These are phyloP conservation scores for Anadara kagoshimensis DNA, from an alignment of 1,140 invertebrate genomes.

Conservation along the genomic window DNA sequence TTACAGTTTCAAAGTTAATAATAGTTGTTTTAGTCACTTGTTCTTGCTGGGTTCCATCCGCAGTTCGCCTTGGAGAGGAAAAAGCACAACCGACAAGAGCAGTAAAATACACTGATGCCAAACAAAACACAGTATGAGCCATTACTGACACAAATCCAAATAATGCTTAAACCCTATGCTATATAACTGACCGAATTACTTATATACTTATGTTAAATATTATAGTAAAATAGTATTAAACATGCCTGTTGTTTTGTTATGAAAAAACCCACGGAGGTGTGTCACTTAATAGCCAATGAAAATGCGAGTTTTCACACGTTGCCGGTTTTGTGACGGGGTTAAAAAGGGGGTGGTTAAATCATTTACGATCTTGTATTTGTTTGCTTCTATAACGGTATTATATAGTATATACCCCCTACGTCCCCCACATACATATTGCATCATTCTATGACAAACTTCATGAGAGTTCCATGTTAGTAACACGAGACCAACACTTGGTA, in stretches of 20 bases:
- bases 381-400: no score
- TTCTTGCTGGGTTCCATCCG: constrained; percentile 2
- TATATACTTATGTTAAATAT: constrained; percentile 6
- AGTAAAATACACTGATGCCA: constrained; percentile 22
- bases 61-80: constrained; percentile 18
- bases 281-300: no score
- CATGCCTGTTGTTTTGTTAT: not conserved
- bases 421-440: no score
- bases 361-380: no score
- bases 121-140: constrained; percentile 23
- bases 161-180: no score
- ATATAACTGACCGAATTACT: not conserved
- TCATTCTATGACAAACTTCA: no score
- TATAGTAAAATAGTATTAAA: not conserved
- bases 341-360: no score
- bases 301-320: no score
- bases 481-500: no score
- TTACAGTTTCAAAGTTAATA: not conserved
- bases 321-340: no score
- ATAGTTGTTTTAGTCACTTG: not conserved
- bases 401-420: no score
- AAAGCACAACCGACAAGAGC: constrained; percentile 16
- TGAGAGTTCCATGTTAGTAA: no score
- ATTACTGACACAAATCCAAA: not conserved
- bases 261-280: constrained; percentile 7